Percentiles rank a stretch among this genome's conserved stretches.
Conservation (phyloP, 1,140 invertebrate species). For the Diabrotica undecimpunctata region DNA sequence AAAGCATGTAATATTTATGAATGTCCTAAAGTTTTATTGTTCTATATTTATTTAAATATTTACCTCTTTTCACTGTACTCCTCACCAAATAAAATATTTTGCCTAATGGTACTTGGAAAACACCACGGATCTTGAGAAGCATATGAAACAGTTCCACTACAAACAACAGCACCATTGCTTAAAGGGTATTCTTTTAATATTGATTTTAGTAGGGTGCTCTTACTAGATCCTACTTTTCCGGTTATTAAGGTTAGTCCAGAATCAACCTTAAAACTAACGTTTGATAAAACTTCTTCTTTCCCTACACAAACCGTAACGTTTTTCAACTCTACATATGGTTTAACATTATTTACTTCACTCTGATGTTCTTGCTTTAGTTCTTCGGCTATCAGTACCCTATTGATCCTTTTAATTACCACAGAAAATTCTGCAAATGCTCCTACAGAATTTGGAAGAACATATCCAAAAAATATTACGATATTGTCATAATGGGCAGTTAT, state of each 20-base stretch:
- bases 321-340: constrained; percentile 20
- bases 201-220: constrained; percentile 68
- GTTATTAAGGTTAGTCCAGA: constrained; percentile 66
- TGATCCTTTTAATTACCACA: constrained; percentile 30
- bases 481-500: constrained; percentile 72
- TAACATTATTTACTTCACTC: constrained; percentile 8
- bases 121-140: constrained; percentile 71
- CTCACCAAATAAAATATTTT: constrained; percentile 64
- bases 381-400: constrained; percentile 28
- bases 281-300: constrained; percentile 52
- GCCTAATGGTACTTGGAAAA: constrained; percentile 52
- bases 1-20: too few species aligned
- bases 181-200: constrained; percentile 70
- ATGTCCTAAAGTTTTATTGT: too few species aligned
- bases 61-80: constrained; percentile 14
- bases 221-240: constrained; percentile 80
- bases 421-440: constrained; percentile 54
- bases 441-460: constrained; percentile 68
- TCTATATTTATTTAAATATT: too few species aligned
- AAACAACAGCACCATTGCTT: constrained; percentile 55
- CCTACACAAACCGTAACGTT: constrained; percentile 14
- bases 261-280: constrained; percentile 56
- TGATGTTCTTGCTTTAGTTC: constrained; percentile 25
- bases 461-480: constrained; percentile 67
- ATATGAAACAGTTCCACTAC: constrained; percentile 61